Base-by-base conservation (phyloP, 64 coral and sea anemone species). In the Dendrophyllia cribrosa region DNA sequence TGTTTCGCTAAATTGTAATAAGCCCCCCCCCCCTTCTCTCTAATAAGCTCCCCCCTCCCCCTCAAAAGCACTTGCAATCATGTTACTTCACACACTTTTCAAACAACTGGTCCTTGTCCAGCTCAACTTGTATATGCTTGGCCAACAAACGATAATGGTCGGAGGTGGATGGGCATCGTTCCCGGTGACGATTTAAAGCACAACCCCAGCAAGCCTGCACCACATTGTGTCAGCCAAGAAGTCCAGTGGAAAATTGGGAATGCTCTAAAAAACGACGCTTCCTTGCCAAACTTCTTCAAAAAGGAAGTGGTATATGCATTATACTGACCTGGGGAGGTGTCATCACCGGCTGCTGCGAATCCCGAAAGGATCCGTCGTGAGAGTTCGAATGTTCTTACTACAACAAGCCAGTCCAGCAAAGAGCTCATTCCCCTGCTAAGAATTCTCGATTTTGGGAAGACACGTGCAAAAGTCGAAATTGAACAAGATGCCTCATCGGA, bases 321-420 rank as follows among this genome's bases (percentile, higher is more conserved):
- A 82, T 94, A n/a, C n/a, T n/a, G n/a, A 25, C 93, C 87, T 66
- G 93, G 51, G 47, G 86, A 90, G 43, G 53, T 66, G 20, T n/a
- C n/a, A n/a, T 83, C 26, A 9, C 86, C 87, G 62, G 87, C 87
- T 22, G 93, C 93, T 68, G 23, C 86, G 44, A 94, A 94, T 89
- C 50, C 86, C n/a, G n/a, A n/a, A n/a, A n/a, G n/a, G n/a, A n/a
- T n/a, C n/a, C n/a, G n/a, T n/a, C n/a, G n/a, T n/a, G n/a, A n/a
- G n/a, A n/a, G n/a, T n/a, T n/a, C n/a, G n/a, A n/a, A n/a, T n/a
- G n/a, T n/a, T n/a, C n/a, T n/a, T n/a, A n/a, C n/a, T n/a, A n/a
- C n/a, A n/a, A n/a, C n/a, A n/a, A n/a, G n/a, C n/a, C n/a, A n/a
- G n/a, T n/a, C n/a, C n/a, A 66, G 52, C n/a, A 71, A 70, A 72